These are phyloP conservation scores for Hemicentrotus pulcherrimus DNA, from an alignment of 35 echinoderm and acorn worm species.

Conservation along the genomic window DNA sequence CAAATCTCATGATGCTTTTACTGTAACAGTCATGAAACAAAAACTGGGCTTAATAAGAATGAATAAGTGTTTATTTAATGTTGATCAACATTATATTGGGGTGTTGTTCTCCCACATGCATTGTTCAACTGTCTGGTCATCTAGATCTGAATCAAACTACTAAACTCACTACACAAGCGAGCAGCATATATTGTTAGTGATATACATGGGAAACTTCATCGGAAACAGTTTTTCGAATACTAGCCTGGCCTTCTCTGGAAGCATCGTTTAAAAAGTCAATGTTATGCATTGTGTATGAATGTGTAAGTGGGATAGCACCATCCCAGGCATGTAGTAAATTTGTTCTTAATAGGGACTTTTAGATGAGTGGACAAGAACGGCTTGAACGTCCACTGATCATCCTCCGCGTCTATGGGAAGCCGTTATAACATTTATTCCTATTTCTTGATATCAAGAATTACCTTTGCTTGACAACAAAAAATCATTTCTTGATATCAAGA, in stretches of 20 bases:
- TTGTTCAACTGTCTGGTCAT: not conserved
- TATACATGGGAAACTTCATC: not conserved
- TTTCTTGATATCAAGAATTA: too few species aligned
- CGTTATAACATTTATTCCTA: too few species aligned
- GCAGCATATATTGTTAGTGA: conserved; percentile 11
- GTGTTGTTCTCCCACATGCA: not conserved
- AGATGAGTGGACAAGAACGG: too few species aligned
- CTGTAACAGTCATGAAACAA: too few species aligned
- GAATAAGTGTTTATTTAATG: too few species aligned
- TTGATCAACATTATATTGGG: not conserved
- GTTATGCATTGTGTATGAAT: not conserved
- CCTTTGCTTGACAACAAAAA: too few species aligned
- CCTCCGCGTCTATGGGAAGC: too few species aligned
- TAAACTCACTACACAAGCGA: not conserved
- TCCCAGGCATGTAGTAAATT: not conserved
- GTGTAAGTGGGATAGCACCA: conserved; percentile 23
- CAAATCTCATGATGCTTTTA: too few species aligned
- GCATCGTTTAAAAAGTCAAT: not conserved
- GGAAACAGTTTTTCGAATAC: not conserved
- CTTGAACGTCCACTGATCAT: too few species aligned
- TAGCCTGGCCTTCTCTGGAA: not conserved
- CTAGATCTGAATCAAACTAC: not conserved
- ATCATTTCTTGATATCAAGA: too few species aligned
- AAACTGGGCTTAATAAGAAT: too few species aligned
- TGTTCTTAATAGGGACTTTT: not conserved